Percentiles rank a stretch among this genome's conserved stretches.
Conservation (phyloP, 2,113 vertebrate species). For the Ammodytes dubius region DNA sequence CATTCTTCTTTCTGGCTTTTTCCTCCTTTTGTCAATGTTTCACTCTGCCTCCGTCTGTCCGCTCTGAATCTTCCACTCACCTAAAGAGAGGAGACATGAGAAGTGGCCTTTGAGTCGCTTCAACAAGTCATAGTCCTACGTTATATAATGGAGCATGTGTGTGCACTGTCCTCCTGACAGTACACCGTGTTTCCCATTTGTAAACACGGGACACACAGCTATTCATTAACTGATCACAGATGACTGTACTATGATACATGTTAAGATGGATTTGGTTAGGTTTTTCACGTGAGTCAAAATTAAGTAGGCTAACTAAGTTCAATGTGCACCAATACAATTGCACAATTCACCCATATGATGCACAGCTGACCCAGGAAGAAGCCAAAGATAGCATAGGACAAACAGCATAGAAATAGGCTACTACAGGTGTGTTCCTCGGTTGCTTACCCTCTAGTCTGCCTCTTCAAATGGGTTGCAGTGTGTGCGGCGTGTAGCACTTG, state of each 20-base stretch:
- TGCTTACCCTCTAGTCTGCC: background rate
- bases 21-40: background rate
- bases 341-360: background rate
- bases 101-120: background rate
- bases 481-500: background rate
- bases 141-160: background rate
- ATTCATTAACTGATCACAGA: conserved; percentile 58
- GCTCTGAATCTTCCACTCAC: background rate
- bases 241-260: conserved; percentile 14
- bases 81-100: background rate
- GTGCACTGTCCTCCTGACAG: conserved; percentile 19
- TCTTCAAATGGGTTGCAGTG: background rate
- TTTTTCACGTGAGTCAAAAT: background rate
- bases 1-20: background rate
- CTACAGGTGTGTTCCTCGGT: background rate
- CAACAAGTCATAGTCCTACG: background rate
- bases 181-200: conserved; percentile 41
- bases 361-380: background rate
- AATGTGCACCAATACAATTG: background rate
- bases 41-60: background rate
- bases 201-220: conserved; percentile 40
- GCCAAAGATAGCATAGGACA: too few species aligned
- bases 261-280: conserved; percentile 14
- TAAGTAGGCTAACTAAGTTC: too few species aligned
- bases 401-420: background rate